Evolutionary conservation across 2,113 vertebrate genomes (phyloP), one percentile per base, ranked within the genome.

Genomic region (Hiodon tergisus): DNA sequence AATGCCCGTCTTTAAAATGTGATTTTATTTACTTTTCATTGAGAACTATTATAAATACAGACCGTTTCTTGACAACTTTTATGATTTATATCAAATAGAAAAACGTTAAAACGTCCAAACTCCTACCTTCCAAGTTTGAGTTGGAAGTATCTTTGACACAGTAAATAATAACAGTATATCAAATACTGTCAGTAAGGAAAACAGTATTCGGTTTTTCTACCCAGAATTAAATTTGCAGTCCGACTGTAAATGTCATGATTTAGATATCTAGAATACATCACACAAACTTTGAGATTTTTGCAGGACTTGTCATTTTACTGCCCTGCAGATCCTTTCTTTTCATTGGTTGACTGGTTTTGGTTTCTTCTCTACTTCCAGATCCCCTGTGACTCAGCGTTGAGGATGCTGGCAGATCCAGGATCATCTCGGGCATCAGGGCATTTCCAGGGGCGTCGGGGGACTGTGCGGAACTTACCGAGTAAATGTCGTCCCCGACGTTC

Each of bases 401-500:
- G 17, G 7, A 10, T 55, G 63, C 52, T 63, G n/a, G 84, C 88
- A 1, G 31, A 10, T 85, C 71, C 6, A 87, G 81, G 31, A 31
- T 31, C 31, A 31, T 31, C 68, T 94, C 93, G 14, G 92, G 87
- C 67, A 85, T 76, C 0, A 89, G 73, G 47, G 91, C 86, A 53
- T 69, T 78, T 55, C 93, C 91, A 77, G 92, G 77, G 31, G 31
- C 31, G 74, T 94, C 91, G 1, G 84, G 76, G 0, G 86, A 82
- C 3, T 87, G 61, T 50, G 80, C 53, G 6, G 87, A 87, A 61
- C 46, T 8, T 9, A 83, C 67, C 69, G 81, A 83, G 52, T 91
- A 94, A 53, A 88, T 92, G 0, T 89, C 87, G 60, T 92, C 93
- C 76, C 90, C 91, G 85, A 90, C 92, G 54, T 93, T 94, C 82